These are phyloP conservation scores for Pentamera pediparva DNA, from an alignment of 53 echinoderm and acorn worm species.

Conservation along the genomic window DNA sequence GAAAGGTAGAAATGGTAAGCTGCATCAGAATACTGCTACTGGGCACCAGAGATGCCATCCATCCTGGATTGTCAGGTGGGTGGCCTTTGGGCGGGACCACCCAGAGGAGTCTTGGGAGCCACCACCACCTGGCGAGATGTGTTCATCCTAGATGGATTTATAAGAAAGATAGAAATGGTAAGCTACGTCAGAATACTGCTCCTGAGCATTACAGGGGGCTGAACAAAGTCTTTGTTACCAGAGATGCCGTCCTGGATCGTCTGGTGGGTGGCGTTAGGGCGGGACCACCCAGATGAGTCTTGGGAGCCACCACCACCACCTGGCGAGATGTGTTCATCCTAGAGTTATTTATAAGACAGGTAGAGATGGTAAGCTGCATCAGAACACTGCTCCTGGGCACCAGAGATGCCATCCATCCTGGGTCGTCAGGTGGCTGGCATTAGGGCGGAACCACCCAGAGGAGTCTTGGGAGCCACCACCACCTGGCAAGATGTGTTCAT, in stretches of 20 bases:
- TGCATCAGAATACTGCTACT: too few relatives aligned
- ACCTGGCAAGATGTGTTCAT: conserved; percentile 8
- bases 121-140: neutral
- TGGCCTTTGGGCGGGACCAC: conserved; percentile 8
- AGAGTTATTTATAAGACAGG: too few relatives aligned
- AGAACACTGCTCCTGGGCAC: conserved; percentile 12
- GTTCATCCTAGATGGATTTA: conserved; percentile 7
- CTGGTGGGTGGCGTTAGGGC: conserved; percentile 2
- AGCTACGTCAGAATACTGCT: neutral
- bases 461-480: neutral
- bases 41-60: conserved; percentile 4
- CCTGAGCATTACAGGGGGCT: neutral
- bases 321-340: too few relatives aligned
- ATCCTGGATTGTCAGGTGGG: neutral
- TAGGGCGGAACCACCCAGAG: conserved; percentile 15
- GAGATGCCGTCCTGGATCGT: conserved; percentile 7
- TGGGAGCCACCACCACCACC: too few relatives aligned
- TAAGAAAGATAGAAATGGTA: neutral
- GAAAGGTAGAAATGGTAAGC: too few relatives aligned
- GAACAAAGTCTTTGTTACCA: conserved; percentile 20
- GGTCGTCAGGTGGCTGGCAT: conserved; percentile 5
- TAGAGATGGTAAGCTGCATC: too few relatives aligned
- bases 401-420: neutral
- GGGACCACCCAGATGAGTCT: too few relatives aligned
- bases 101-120: conserved; percentile 4